Evolutionary conservation across 2,113 vertebrate genomes (phyloP), one percentile per base, ranked within the genome.

Genomic region (Neogale vison): DNA sequence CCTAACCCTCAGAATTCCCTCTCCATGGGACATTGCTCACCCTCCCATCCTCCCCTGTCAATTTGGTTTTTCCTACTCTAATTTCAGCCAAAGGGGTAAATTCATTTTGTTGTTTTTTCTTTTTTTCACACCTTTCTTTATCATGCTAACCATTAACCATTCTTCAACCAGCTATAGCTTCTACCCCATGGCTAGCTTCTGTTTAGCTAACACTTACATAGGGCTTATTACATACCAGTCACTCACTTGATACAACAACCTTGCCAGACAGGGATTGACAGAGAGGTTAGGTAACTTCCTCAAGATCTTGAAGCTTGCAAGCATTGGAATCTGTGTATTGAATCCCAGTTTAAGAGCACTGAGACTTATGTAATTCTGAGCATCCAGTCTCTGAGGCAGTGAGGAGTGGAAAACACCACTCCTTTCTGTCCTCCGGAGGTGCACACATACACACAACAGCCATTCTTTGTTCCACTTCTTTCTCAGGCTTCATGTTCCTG

Each of bases 51-150:
- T 34, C n/a, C 21, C 13, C 6, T 3, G 31, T n/a, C 13, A 8
- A 23, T 36, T 81, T 85, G 21, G 26, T 77, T 50, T 96, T 90
- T 87, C 2, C n/a, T 93, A 31, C 47, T 93, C 18, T 74, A 7
- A n/a, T 34, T 55, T 63, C 5, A 45, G 23, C 23, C n/a, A n/a
- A 34, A 23, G 13, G 72, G 65, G 26, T 71, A 88, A 83, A 77
- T 4, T 72, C 63, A 8, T 13, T 63, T 61, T 92, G 9, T 80
- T 82, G 47, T 39, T 90, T 87, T 72, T 88, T 79, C 77, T 61
- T 47, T 65, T 65, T 79, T 57, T 34, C 1, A 2, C 2, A 7
- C 6, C 14, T 82, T 77, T 71, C 17, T 67, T 55, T 24, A 76
- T 26, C 20, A 61, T 34, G 21, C 34, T 61, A 90, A 42, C 31